Base-by-base conservation (phyloP, 2,888 invertebrate genomes). In the Drosophila phalerata region DNA sequence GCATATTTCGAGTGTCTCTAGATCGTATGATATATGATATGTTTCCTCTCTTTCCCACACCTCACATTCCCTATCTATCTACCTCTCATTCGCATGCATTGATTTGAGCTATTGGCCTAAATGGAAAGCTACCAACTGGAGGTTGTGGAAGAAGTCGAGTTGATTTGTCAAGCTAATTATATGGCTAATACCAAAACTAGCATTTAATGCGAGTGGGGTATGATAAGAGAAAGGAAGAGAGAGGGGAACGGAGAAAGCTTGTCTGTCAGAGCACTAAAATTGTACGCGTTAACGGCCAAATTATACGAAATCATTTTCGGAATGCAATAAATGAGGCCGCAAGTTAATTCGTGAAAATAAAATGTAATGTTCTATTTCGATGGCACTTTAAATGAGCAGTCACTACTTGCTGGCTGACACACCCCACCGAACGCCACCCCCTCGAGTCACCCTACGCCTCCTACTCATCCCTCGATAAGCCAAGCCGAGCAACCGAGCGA, bases 261-360 rank as follows among this genome's bases (percentile, higher is more conserved):
- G 56, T 19, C 28, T 10, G 47, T 42, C 28, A 30, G 57, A 43
- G 57, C 60, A 76, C 73, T 79, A 62, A 79, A 79, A 76, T 76
- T 72, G 68, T 52, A 63, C 43, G 56, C 79, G 58, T 72, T 72
- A 78, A 78, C 57, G 52, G 69, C 65, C 53, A 80, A 80, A 80
- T 80, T 77, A 79, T 73, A 80, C 79, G 70, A 77, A 80, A 79
- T 71, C 61, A 73, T 79, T 80, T 79, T 63, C 62, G 73, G 66
- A 73, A 70, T 77, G 80, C 70, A 70, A 79, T 79, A 80, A 77
- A 77, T 80, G 73, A 62, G 70, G 73, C 70, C 81, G 72, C 79
- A 73, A 79, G 80, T 77, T 73, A 79, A 79, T 79, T 79, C 63
- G 76, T 30, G 40, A 28, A 62, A 73, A 78, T 73, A 76, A 76